Percentiles rank a stretch among this genome's conserved stretches.
phyloP scores from a whole-genome alignment of 1,140 invertebrate species.

The Aphaenogaster floridana region DNA sequence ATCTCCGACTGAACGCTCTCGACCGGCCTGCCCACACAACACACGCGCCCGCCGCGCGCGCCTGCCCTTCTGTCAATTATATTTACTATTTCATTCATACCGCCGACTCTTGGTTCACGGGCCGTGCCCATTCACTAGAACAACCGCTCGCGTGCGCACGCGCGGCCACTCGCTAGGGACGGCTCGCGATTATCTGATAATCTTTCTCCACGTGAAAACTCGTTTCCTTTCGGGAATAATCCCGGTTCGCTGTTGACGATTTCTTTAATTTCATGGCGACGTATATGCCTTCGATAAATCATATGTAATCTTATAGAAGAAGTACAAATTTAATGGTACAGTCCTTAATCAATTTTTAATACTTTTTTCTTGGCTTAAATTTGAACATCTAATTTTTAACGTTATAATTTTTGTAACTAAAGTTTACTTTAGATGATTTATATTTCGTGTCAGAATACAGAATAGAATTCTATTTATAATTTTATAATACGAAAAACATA shows the following conservation, averaged over 20 bases:
- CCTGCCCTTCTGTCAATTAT: conserved; percentile 85
- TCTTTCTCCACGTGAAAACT: conserved; percentile 37
- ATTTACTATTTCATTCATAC: conserved; percentile 86
- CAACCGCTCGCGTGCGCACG: conserved; percentile 70
- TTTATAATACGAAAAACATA: too few species aligned
- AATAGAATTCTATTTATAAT: too few species aligned
- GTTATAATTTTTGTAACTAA: neutral
- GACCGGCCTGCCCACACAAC: conserved; percentile 81
- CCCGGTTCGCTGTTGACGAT: neutral
- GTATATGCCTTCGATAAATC: neutral
- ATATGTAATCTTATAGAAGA: neutral
- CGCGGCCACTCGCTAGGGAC: conserved; percentile 67
- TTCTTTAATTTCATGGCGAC: neutral
- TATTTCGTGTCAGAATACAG: neutral
- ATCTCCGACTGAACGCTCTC: conserved; percentile 78
- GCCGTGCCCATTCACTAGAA: conserved; percentile 83
- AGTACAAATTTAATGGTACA: neutral
- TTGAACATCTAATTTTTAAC: neutral
- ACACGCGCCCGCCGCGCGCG: conserved; percentile 61
- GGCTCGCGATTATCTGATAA: conserved; percentile 8
- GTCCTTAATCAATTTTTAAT: neutral
- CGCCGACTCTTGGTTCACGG: conserved; percentile 78
- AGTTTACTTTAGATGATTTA: neutral
- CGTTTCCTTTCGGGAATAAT: conserved; percentile 52
- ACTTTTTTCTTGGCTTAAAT: neutral